Base-by-base conservation (phyloP, 2,888 invertebrate species). In the Agrilus mali region DNA sequence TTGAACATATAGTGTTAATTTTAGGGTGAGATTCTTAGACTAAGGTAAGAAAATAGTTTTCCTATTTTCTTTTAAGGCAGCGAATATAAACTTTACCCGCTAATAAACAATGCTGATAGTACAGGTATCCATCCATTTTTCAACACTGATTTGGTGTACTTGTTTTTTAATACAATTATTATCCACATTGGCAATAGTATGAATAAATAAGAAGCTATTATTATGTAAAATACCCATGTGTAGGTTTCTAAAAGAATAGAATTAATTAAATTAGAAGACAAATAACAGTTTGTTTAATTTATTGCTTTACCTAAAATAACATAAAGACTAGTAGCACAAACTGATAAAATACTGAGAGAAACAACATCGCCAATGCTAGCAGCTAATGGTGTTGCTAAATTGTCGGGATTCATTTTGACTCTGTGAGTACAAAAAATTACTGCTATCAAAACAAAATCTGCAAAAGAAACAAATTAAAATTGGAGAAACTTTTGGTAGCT, bases 331-430 rank as follows among this genome's bases (percentile, higher is more conserved):
- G 82, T 82, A 13, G 92, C 88, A 50, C 93, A 85, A 51, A 80
- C 75, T 1, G 95, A 83, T 0, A 96, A 72, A 14, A 93, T 77
- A 8, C 84, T 78, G 54, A 96, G 79, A 47, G 95, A 95, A 35
- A 92, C 88, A 14, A 96, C 82, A 66, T 97, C 97, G 3, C 96
- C 96, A 50, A 96, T 82, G 54, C 92, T 93, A 10, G 95, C 95
- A 15, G 96, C 96, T 36, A 97, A 75, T 0, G 96, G 96, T 2
- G 95, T 95, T 41, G 95, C 95, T 56, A 97, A 77, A 69, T 97
- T 97, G 69, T 97, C 96, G 0, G 96, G 96, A 67, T 97, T 95
- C 61, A 95, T 80, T 53, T 82, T 82, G 59, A 82, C 78, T 66
- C 78, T 82, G 58, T 86, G 78, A 2, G 94, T 87, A 40, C 82